Base-by-base conservation (phyloP, 1,140 invertebrate genomes). In the Choristoneura fumiferana region DNA sequence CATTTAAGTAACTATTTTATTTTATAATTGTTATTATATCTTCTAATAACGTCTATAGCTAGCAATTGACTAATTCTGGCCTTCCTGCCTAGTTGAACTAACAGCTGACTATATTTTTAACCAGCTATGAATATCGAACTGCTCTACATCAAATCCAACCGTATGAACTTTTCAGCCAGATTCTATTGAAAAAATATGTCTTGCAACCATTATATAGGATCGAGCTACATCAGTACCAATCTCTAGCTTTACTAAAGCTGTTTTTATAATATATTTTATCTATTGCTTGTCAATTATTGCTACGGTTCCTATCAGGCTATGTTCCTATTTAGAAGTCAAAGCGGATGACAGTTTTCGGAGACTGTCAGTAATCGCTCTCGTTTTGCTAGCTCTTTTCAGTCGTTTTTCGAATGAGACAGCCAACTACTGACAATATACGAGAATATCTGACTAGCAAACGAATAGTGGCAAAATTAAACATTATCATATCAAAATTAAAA, bases 41-140 rank as follows among this genome's bases (percentile, higher is more conserved):
- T 56, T 83, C 78, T 83, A 81, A 67, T 76, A 74, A 76, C 73
- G 69, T 77, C 77, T 88, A 88, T 81, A 80, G 82, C 85, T 88
- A 88, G 83, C 85, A 88, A 88, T 88, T 88, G 85, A 88, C 85
- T 88, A 86, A 83, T 78, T 71, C 62, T 68, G 76, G 77, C 73
- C 66, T 69, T 63, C 77, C 69, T 76, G 78, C 74, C 83, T 84
- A 83, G 68, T 78, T 75, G 67, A 76, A 79, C 81, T 84, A 82
- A 68, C 65, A 77, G 84, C 82, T 84, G 82, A 79, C 73, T 54
- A 35, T 76, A 76, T 81, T 69, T 80, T 67, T 81, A 78, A 78
- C 76, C 78, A 76, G 77, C 79, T 82, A 82, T 75, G 53, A 76
- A 65, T 67, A 76, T 82, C 82, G 81, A 82, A 86, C 80, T 78